Base-by-base conservation (phyloP, 1,140 invertebrate species). In the Brachionus calyciflorus region DNA sequence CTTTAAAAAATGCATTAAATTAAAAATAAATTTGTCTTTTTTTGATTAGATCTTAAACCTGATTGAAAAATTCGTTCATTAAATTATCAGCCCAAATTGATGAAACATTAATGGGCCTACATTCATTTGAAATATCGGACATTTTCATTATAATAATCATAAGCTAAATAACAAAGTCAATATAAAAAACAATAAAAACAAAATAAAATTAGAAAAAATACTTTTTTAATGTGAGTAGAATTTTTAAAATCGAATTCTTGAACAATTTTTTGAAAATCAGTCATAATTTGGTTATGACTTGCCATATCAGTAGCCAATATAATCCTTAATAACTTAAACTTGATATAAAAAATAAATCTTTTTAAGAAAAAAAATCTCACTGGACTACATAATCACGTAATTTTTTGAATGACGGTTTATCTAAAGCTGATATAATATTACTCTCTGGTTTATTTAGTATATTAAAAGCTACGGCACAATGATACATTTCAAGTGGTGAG, bases 401-500 rank as follows among this genome's bases (percentile, higher is more conserved):
- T 87, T 70, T 85, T 86, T 28, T 81, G 79, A 80, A 87, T 70
- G 87, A 87, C 46, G 89, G 84, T 41, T 85, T 83, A 63, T 87
- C 87, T 78, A 91, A 86, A 77, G 88, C 88, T 73, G 88, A 87
- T 79, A 91, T 88, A 78, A 92, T 91, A 82, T 91, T 91, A 81
- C 89, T 90, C 77, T 91, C 89, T 9, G 89, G 88, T 48, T 77
- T 78, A 80, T 91, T 90, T 44, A 93, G 86, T 46, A 93, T 89
- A 33, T 91, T 88, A 84, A 93, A 93, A 10, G 91, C 90, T 51
- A 93, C 91, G 30, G 91, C 92, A 82, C 91, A 93, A 81, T 93
- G 92, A 83, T 93, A 92, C 84, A 93, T 93, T 82, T 93, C 92
- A 79, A 93, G 84, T 0, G 92, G 92, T 49, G 91, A 93, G 78